phyloP scores from a whole-genome alignment of 2,888 invertebrate genomes.

The Molorchus minor region DNA sequence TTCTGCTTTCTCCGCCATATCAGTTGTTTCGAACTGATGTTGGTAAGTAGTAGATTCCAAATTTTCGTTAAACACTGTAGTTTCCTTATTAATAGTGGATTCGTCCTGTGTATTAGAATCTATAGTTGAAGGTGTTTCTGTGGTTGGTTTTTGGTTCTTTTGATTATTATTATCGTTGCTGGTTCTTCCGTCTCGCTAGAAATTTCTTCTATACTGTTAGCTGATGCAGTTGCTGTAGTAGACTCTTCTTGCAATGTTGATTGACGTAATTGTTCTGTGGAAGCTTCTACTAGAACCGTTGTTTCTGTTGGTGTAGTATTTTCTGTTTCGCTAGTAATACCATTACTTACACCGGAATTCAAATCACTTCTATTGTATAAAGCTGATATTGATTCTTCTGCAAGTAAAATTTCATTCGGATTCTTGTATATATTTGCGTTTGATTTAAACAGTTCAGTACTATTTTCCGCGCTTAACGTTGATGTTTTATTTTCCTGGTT shows the following conservation, averaged over 20 bases:
- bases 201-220: conserved; percentile 1
- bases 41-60: conserved; percentile 6
- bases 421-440: conserved; percentile 15
- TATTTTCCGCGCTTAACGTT: conserved; percentile 4
- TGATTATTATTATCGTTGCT: conserved; percentile 29
- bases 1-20: neutral
- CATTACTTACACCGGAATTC: conserved; percentile 2
- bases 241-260: no score
- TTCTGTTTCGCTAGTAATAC: neutral
- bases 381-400: conserved; percentile 13
- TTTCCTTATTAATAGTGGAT: conserved; percentile 29
- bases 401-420: conserved; percentile 34
- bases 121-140: conserved; percentile 51
- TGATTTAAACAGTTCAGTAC: conserved; percentile 2
- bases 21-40: neutral
- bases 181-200: conserved; percentile 18
- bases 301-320: conserved; percentile 1
- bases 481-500: conserved; percentile 37
- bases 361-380: conserved; percentile 9
- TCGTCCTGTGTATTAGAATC: conserved; percentile 37
- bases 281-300: neutral
- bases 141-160: conserved; percentile 29
- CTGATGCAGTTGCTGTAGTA: conserved; percentile 1
- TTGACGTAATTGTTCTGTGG: neutral
- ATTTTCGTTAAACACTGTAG: conserved; percentile 17